Conservation (phyloP, 2,113 vertebrate species). For the Tachuris rubrigastra region DNA sequence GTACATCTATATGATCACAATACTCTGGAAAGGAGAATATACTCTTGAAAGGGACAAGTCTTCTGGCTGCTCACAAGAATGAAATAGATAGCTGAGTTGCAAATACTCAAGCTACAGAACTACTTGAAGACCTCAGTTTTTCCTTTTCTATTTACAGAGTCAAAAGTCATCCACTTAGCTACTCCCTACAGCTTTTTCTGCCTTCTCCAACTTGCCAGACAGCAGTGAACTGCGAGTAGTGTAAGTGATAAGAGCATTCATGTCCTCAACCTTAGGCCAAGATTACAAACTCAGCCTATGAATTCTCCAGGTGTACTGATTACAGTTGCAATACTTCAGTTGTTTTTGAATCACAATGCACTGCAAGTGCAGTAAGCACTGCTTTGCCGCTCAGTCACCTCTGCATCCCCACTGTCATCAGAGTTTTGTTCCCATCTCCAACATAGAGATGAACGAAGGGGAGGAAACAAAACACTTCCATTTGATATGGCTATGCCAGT, state of each 20-base stretch:
- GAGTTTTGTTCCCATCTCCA: not conserved
- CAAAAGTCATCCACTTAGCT: not conserved
- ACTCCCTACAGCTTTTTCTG: not conserved
- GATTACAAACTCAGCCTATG: not conserved
- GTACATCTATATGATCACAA: not conserved
- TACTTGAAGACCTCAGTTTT: not conserved
- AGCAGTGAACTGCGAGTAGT: not conserved
- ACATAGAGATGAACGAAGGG: not conserved
- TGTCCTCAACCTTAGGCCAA: not conserved
- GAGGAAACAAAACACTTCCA: not conserved
- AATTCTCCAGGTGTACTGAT: not conserved
- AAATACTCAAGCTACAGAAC: not conserved
- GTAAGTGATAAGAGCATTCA: not conserved
- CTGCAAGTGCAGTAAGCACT: not conserved
- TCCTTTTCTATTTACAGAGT: not conserved
- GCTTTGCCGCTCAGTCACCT: not conserved
- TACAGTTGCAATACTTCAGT: not conserved
- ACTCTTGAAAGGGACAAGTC: not conserved
- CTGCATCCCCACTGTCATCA: fast-evolving
- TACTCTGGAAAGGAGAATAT: not conserved
- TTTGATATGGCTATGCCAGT: not conserved
- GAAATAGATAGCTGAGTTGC: not conserved
- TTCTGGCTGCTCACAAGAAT: not conserved
- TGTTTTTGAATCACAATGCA: fast-evolving
- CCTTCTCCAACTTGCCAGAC: not conserved